A percentile compares a stretch with the other conserved stretches of the same genome.
phyloP scores from a whole-genome alignment of 2,888 invertebrate genomes.

The Tipula unca region DNA sequence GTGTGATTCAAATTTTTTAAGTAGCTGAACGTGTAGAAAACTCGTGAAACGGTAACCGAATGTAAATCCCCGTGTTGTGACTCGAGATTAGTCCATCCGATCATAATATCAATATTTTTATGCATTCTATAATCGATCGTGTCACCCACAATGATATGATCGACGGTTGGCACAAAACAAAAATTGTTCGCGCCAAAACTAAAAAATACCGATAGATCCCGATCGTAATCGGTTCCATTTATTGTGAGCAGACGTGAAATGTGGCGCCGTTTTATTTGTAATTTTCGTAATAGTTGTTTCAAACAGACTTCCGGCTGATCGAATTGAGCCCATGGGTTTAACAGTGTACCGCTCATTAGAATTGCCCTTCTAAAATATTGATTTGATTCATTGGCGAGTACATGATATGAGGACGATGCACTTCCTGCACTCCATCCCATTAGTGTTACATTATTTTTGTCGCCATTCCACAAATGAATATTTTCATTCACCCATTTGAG shows the following conservation, averaged over 20 bases:
- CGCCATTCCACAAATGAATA: background rate
- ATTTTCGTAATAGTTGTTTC: background rate
- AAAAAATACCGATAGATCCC: background rate
- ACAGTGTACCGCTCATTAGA: background rate
- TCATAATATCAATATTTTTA: background rate
- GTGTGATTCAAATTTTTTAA: background rate
- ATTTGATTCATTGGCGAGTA: background rate
- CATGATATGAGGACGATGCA: background rate
- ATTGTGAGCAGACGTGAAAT: background rate
- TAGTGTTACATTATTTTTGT: background rate
- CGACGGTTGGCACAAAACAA: background rate
- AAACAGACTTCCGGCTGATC: background rate
- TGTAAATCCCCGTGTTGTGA: background rate
- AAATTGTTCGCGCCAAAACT: background rate
- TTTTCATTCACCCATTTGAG: background rate
- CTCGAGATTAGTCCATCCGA: background rate
- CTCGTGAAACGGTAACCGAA: background rate
- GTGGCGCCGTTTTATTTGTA: background rate
- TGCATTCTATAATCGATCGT: background rate
- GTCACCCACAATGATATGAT: background rate
- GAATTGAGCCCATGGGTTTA: background rate
- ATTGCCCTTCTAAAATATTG: background rate
- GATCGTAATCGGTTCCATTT: background rate
- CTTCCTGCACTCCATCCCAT: conserved; percentile 17
- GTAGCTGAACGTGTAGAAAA: background rate